Conservation (phyloP, 2,888 invertebrate species). For the Cinara cedri region DNA sequence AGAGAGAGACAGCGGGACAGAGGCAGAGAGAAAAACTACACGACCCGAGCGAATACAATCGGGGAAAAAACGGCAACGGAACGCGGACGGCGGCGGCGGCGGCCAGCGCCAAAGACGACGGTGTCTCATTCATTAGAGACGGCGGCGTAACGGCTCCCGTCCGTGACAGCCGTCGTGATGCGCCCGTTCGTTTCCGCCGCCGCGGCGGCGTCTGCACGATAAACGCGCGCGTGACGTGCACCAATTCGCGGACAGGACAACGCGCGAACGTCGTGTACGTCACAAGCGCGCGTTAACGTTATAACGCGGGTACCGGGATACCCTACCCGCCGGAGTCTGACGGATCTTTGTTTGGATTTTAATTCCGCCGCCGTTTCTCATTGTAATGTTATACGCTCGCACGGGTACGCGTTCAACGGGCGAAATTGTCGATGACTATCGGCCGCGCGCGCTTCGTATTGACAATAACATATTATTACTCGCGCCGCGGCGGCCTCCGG, state of each 20-base stretch:
- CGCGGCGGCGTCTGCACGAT: no score
- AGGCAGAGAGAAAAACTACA: background rate
- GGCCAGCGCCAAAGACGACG: constrained; percentile 25
- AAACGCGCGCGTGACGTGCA: constrained; percentile 33
- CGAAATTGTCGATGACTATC: constrained; percentile 42
- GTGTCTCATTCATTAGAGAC: constrained; percentile 47
- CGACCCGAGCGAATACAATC: constrained; percentile 28
- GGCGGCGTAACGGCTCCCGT: constrained; percentile 26
- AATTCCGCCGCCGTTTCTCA: background rate
- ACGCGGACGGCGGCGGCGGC: constrained; percentile 4
- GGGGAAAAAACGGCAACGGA: background rate
- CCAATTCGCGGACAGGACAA: constrained; percentile 35
- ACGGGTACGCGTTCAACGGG: constrained; percentile 39
- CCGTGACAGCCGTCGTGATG: constrained; percentile 51
- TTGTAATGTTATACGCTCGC: no score
- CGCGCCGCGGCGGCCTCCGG: background rate
- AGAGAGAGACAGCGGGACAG: background rate
- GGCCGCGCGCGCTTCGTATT: no score
- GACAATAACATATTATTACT: constrained; percentile 10
- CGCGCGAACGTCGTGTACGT: constrained; percentile 30
- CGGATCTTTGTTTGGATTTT: background rate
- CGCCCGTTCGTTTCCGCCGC: constrained; percentile 14
- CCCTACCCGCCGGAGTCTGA: constrained; percentile 8
- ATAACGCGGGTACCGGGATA: no score
- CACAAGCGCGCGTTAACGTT: background rate